These are phyloP conservation scores for Stratiomys singularior DNA, from an alignment of 2,888 invertebrate genomes.

Conservation along the genomic window DNA sequence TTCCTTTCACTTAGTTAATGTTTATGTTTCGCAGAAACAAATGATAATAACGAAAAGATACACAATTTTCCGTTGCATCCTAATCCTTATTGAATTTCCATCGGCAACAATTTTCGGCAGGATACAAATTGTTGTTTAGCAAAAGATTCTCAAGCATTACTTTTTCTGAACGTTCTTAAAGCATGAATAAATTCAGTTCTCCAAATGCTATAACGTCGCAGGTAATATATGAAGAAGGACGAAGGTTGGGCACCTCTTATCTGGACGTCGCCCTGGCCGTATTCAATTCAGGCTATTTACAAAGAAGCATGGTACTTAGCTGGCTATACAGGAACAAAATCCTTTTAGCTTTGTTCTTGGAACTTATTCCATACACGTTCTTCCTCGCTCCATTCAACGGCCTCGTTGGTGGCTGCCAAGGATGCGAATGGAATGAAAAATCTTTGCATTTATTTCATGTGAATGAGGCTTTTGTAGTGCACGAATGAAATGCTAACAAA, in stretches of 20 bases:
- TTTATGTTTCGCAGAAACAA: no score
- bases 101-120: no score
- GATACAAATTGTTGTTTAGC: no score
- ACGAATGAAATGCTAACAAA: constrained; percentile 14
- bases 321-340: constrained; percentile 19
- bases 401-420: neutral
- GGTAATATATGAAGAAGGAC: neutral
- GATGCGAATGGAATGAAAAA: constrained; percentile 17
- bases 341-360: constrained; percentile 37
- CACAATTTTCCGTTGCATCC: no score
- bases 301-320: constrained; percentile 29
- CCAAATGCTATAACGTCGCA: no score
- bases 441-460: constrained; percentile 30
- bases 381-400: neutral
- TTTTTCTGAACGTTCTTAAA: no score
- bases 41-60: no score
- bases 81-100: no score
- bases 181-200: no score
- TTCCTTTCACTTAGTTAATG: no score
- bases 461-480: constrained; percentile 26
- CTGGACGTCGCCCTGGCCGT: neutral
- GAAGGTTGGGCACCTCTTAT: neutral
- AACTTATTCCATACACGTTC: constrained; percentile 35
- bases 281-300: constrained; percentile 35
- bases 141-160: no score